A percentile compares a stretch with the other conserved stretches of the same genome.
phyloP scores from a whole-genome alignment of 2,797 vertebrate genomes.

The Leptoclinus maculatus region DNA sequence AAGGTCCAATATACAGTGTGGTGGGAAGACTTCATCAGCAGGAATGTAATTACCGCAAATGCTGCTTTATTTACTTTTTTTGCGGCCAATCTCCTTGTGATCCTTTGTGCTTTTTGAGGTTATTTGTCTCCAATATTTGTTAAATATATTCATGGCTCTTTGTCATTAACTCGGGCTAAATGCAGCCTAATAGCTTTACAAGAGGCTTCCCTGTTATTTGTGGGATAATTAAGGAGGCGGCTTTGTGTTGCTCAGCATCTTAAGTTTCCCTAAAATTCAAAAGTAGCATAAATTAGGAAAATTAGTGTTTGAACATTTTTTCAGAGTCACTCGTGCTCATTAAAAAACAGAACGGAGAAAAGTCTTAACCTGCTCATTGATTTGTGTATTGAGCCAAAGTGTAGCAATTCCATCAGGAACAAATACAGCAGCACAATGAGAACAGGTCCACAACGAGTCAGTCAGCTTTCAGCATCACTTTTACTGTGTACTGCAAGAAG shows the following conservation, averaged over 20 bases:
- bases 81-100: constrained; percentile 1
- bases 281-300: constrained; percentile 26
- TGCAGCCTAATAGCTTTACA: constrained; percentile 55
- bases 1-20: constrained; percentile 12
- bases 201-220: constrained; percentile 49
- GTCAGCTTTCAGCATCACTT: not conserved
- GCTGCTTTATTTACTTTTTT: constrained; percentile 36
- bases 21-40: constrained; percentile 42
- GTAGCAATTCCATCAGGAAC: constrained; percentile 33
- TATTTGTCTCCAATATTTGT: constrained; percentile 44
- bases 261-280: constrained; percentile 22
- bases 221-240: constrained; percentile 23
- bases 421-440: constrained; percentile 13
- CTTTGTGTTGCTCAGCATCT: constrained; percentile 38
- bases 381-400: constrained; percentile 31
- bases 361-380: constrained; percentile 38
- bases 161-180: constrained; percentile 60
- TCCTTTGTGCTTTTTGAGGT: constrained; percentile 38
- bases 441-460: not conserved
- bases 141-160: constrained; percentile 36
- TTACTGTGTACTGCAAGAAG: not conserved
- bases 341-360: constrained; percentile 15
- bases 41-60: constrained; percentile 42
- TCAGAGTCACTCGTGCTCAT: not conserved
- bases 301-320: not conserved